Conservation (phyloP, 2,113 vertebrate species). For the Narcine bancroftii region DNA sequence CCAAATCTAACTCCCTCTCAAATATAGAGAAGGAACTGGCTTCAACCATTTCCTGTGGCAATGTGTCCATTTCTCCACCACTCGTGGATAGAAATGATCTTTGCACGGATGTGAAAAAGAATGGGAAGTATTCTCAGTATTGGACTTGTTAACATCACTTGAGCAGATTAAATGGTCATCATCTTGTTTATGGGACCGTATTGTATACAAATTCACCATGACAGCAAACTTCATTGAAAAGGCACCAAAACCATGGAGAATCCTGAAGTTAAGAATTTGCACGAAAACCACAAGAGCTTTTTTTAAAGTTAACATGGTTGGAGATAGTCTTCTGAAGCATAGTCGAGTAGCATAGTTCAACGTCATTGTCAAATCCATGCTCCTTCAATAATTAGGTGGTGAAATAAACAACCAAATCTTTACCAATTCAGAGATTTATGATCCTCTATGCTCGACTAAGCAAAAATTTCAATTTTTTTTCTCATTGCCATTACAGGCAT, state of each 20-base stretch:
- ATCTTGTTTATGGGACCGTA: neutral
- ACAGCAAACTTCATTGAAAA: neutral
- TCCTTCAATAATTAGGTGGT: neutral
- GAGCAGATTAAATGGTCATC: neutral
- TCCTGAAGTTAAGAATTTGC: neutral
- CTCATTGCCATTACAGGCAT: no score
- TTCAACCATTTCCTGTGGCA: no score
- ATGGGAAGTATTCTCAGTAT: neutral
- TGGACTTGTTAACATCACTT: neutral
- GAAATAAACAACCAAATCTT: neutral
- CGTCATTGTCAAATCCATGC: no score
- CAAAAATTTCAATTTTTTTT: no score
- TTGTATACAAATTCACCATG: neutral
- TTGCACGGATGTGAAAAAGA: neutral
- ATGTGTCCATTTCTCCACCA: no score
- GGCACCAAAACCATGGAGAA: neutral
- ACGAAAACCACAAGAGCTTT: neutral
- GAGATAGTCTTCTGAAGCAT: neutral
- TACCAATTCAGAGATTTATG: neutral
- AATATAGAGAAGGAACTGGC: no score
- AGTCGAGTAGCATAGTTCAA: no score
- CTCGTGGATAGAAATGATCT: neutral
- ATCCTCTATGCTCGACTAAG: no score
- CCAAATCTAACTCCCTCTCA: no score
- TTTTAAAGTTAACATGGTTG: neutral